A percentile compares a stretch with the other conserved stretches of the same genome.
phyloP scores from a whole-genome alignment of 53 echinoderm and acorn worm species.

The Echinometra lucunter region DNA sequence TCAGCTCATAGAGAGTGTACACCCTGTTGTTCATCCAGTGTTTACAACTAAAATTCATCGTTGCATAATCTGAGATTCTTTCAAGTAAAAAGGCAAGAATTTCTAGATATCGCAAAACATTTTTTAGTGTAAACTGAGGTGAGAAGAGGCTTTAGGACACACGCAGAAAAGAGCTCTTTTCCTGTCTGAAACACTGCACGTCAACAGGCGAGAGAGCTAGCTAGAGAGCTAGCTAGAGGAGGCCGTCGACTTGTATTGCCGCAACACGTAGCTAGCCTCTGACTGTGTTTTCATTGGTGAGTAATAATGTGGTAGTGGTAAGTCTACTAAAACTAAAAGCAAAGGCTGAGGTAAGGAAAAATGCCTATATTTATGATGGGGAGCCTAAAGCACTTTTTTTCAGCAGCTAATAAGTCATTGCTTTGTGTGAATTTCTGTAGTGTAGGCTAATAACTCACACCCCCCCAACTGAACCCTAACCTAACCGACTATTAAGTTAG shows the following conservation, averaged over 20 bases:
- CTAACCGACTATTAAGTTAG: too few species aligned
- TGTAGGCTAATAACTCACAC: too few species aligned
- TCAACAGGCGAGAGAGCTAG: conserved; percentile 25
- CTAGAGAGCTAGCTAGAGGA: too few species aligned
- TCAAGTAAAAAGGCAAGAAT: not conserved
- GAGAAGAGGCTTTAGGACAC: not conserved
- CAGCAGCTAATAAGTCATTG: too few species aligned
- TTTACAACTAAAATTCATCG: not conserved
- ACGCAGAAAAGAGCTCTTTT: not conserved
- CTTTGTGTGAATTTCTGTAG: too few species aligned
- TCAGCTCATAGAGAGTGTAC: too few species aligned
- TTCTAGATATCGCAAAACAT: not conserved
- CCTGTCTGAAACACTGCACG: not conserved
- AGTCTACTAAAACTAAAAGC: too few species aligned
- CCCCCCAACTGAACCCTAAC: too few species aligned
- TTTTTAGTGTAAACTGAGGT: conserved; percentile 1
- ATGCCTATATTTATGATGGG: too few species aligned
- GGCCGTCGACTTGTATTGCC: not conserved
- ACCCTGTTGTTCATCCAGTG: not conserved
- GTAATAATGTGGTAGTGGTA: not conserved
- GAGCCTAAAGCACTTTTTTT: too few species aligned
- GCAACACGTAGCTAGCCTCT: conserved; percentile 46
- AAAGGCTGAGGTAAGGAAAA: too few species aligned
- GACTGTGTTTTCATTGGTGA: not conserved
- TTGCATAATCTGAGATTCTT: not conserved